These are phyloP conservation scores for Rhadina sibilatrix DNA, from an alignment of 2,113 vertebrate genomes.

Conservation along the genomic window DNA sequence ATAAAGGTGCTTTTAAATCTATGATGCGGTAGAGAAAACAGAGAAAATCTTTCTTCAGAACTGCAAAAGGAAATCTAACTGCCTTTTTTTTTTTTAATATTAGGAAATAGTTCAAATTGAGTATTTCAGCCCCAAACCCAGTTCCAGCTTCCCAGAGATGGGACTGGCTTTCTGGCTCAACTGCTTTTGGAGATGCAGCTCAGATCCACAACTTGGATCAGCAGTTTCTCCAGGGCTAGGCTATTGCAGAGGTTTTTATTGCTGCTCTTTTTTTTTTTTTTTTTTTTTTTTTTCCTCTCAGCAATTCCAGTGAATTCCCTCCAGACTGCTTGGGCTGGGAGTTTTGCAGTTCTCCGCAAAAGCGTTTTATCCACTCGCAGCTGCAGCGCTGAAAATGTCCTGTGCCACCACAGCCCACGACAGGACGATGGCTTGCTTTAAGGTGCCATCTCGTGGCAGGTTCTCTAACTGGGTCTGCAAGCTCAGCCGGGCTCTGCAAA, in stretches of 20 bases:
- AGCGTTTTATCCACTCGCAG: not conserved
- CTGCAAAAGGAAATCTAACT: not conserved
- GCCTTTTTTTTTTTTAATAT: not conserved
- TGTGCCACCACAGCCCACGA: not conserved
- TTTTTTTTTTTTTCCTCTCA: not conserved
- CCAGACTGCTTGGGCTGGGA: not conserved
- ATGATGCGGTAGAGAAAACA: not conserved
- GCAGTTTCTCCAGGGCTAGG: not conserved
- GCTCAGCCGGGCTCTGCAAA: not conserved
- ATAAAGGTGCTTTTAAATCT: not conserved
- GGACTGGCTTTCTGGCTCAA: not conserved
- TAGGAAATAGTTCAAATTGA: not conserved
- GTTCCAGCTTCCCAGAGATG: not conserved
- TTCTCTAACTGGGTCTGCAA: not conserved
- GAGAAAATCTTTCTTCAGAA: not conserved
- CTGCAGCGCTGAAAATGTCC: not conserved
- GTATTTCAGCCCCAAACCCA: not conserved
- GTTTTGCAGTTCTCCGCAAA: not conserved
- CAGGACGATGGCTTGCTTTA: not conserved
- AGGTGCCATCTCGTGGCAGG: slow-evolving; percentile 52
- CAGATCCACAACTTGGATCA: not conserved
- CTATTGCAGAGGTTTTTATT: not conserved
- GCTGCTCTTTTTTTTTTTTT: not conserved
- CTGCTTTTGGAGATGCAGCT: not conserved
- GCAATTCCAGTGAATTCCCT: not conserved